Evolutionary conservation across 2,797 vertebrate species (phyloP), one percentile per base, ranked within the genome.

Genomic region (Liparis tanakae): DNA sequence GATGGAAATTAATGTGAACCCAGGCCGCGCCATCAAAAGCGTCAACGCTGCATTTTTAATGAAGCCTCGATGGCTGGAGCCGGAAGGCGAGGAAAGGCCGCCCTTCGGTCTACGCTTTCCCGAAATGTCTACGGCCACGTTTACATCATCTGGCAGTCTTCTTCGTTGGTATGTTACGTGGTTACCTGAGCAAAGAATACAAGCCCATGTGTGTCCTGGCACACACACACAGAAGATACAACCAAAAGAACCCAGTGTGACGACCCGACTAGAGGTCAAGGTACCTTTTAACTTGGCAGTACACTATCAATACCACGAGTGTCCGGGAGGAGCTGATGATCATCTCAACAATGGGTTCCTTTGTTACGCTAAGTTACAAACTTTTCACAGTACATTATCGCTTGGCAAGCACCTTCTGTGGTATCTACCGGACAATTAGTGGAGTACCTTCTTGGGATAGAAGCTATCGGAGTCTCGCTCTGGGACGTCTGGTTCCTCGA

Each of bases 381-480:
- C 18, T 53, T 36, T 36, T 53, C 18, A 51, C 14, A 64, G 30
- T 30, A 41, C 5, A 53, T 60, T 54, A 50, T 51, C 57, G 14
- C 41, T 30, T n/a, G n/a, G n/a, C n/a, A 15, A 39, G 33, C 34
- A 44, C 0, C 10, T 68, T 70, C 66, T 70, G 2, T n/a, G 80
- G 17, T 18, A 55, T 73, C 75, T 76, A 74, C n/a, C n/a, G n/a
- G n/a, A n/a, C n/a, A n/a, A n/a, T n/a, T n/a, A n/a, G n/a, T n/a
- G n/a, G n/a, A n/a, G n/a, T n/a, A n/a, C n/a, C n/a, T n/a, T n/a
- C n/a, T n/a, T 72, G 69, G 83, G 74, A 59, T 68, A 69, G 81
- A 67, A 75, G 56, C 74, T 85, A 87, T 68, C 56, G 48, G 79
- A 78, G 60, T 91, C 84, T 79, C 67, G 83, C 54, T 85, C 81